A percentile compares a stretch with the other conserved stretches of the same genome.
phyloP scores from a whole-genome alignment of 2,113 vertebrate genomes.

The Tamias sibiricus region DNA sequence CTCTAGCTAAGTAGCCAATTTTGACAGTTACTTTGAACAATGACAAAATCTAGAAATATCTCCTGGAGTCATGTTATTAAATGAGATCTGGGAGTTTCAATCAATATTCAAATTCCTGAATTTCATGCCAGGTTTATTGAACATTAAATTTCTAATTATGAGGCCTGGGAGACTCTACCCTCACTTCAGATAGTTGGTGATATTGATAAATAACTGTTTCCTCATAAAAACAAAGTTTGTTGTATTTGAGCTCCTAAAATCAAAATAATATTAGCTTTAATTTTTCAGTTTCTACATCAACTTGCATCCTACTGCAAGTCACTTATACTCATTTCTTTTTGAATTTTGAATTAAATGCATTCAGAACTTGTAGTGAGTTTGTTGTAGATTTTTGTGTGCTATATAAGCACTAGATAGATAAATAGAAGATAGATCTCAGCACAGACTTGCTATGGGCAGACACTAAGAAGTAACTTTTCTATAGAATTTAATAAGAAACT shows the following conservation, averaged over 20 bases:
- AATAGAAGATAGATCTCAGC: background rate
- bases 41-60: background rate
- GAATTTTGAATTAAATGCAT: slow-evolving; percentile 13
- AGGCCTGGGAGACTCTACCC: rapidly evolving
- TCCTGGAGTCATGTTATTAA: background rate
- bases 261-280: background rate
- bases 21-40: background rate
- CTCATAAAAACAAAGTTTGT: background rate
- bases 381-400: background rate
- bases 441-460: background rate
- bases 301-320: background rate
- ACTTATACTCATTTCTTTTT: background rate
- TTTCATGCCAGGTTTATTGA: background rate
- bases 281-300: background rate
- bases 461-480: background rate
- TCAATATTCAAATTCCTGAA: background rate
- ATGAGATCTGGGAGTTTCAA: background rate
- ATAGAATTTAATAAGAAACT: background rate
- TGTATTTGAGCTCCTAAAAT: background rate
- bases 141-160: background rate
- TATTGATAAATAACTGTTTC: background rate
- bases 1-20: background rate
- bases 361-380: background rate
- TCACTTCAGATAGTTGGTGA: background rate
- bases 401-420: background rate